Evolutionary conservation across 2,888 invertebrate genomes (phyloP).

Genomic region (Julus scanicus): DNA sequence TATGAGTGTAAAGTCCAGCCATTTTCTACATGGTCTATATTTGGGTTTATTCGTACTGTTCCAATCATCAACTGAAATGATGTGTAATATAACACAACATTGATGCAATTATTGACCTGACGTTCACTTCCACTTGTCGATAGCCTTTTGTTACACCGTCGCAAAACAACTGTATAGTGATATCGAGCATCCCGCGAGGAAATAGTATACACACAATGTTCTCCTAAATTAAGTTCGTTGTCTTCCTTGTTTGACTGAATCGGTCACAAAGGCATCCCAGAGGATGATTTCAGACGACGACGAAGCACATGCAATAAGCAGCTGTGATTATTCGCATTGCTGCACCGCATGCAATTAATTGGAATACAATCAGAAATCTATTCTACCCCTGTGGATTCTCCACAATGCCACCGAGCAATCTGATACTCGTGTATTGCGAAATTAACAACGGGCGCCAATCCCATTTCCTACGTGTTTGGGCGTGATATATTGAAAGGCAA

Average conservation of each 20-base stretch:
- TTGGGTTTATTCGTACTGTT: not conserved
- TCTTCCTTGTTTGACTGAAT: constrained; percentile 12
- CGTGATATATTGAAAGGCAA: not conserved
- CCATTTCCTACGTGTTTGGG: not conserved
- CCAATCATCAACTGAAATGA: constrained; percentile 7
- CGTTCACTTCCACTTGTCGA: not conserved
- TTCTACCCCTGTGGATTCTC: constrained; percentile 43
- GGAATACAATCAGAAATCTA: constrained; percentile 38
- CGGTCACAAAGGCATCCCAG: constrained; percentile 3
- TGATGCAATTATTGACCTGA: constrained; percentile 22
- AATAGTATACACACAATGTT: not conserved
- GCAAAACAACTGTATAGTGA: not conserved
- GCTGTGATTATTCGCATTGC: constrained; percentile 41
- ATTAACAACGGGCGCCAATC: constrained; percentile 1
- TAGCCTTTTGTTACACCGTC: constrained; percentile 24
- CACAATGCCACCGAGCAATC: not conserved
- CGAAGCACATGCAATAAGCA: constrained; percentile 2
- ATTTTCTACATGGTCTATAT: not conserved
- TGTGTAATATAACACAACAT: constrained; percentile 39
- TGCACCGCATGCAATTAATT: constrained; percentile 41
- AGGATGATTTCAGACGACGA: constrained; percentile 35
- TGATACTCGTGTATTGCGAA: not conserved
- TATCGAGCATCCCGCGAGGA: constrained; percentile 34
- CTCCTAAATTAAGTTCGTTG: constrained; percentile 43
- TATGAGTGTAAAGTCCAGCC: not conserved